Evolutionary conservation across 1,140 invertebrate species (phyloP).

Genomic region (Anastrepha ludens): DNA sequence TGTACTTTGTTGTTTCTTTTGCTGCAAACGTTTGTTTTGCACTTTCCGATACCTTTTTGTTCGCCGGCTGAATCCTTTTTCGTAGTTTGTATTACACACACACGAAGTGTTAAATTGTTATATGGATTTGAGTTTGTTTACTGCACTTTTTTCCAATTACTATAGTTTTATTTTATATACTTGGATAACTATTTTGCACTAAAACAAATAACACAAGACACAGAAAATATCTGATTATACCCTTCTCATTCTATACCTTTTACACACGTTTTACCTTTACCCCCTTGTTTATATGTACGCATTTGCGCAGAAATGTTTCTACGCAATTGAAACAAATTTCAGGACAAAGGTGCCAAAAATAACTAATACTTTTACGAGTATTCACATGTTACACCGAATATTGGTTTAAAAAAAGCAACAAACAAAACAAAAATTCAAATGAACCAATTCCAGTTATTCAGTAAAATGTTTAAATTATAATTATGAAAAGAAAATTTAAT

Average conservation of each 20-base stretch:
- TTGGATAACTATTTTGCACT: not conserved
- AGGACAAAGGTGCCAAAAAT: not conserved
- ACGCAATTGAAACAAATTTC: not conserved
- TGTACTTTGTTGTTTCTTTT: conserved; percentile 6
- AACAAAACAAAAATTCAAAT: not conserved
- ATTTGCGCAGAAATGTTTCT: conserved; percentile 32
- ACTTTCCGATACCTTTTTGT: not conserved
- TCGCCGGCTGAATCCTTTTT: not conserved
- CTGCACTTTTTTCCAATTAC: not conserved
- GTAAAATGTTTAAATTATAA: not conserved
- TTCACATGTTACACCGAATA: not conserved
- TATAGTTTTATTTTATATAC: not conserved
- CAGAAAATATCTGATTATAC: not conserved
- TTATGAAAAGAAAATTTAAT: not conserved
- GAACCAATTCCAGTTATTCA: not conserved
- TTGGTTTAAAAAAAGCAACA: not conserved
- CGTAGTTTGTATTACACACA: not conserved
- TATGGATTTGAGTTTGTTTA: not conserved
- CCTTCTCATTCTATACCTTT: not conserved
- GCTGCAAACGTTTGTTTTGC: not conserved
- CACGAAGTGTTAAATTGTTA: not conserved
- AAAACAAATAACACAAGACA: not conserved
- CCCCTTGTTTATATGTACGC: not conserved
- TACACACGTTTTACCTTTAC: not conserved
- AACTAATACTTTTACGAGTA: not conserved